Evolutionary conservation across 2,888 invertebrate genomes (phyloP).

Genomic region (Thalpophila matura): DNA sequence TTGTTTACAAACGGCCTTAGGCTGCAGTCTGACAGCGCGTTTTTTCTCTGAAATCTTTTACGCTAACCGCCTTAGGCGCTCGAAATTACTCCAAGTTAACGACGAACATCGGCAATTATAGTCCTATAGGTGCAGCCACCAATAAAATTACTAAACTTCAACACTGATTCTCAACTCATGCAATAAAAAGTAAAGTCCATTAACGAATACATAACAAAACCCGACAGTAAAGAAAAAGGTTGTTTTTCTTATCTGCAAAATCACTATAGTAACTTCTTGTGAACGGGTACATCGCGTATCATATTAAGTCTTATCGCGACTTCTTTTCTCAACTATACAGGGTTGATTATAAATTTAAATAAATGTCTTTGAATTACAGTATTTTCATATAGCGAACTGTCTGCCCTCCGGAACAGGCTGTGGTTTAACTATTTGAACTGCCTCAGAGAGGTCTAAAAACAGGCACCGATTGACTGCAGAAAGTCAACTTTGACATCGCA

Average conservation of each 20-base stretch:
- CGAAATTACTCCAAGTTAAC: constrained; percentile 58
- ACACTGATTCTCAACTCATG: constrained; percentile 33
- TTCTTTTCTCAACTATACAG: constrained; percentile 2
- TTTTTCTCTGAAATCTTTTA: constrained; percentile 59
- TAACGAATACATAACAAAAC: constrained; percentile 16
- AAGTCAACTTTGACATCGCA: not conserved
- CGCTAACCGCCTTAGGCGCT: constrained; percentile 47
- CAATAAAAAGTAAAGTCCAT: constrained; percentile 28
- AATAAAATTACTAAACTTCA: constrained; percentile 45
- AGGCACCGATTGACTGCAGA: not conserved
- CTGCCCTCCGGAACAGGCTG: not conserved
- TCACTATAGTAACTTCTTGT: not conserved
- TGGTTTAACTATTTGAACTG: not conserved
- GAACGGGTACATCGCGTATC: not conserved
- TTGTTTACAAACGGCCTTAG: constrained; percentile 27
- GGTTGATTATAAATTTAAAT: constrained; percentile 16
- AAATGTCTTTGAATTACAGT: constrained; percentile 1
- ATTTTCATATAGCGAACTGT: not conserved
- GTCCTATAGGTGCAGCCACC: constrained; percentile 42
- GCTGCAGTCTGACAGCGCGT: constrained; percentile 36
- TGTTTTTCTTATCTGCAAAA: not conserved
- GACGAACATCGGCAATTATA: constrained; percentile 54
- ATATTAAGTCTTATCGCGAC: not conserved
- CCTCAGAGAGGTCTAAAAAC: not conserved
- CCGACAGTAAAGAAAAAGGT: not conserved